Percentiles rank a stretch among this genome's conserved stretches.
phyloP scores from a whole-genome alignment of 2,888 invertebrate genomes.

The Leucophora obtusa region DNA sequence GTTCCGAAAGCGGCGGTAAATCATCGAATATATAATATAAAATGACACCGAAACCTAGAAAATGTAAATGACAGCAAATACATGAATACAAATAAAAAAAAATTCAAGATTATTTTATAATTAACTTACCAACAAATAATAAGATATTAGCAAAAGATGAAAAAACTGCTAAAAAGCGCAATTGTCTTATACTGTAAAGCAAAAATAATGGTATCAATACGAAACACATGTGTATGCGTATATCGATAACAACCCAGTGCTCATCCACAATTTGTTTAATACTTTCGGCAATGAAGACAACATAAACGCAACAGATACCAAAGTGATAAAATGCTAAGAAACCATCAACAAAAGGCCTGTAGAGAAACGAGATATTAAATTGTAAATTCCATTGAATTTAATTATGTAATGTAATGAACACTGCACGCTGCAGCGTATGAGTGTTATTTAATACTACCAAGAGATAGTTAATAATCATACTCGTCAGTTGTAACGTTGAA shows the following conservation, averaged over 20 bases:
- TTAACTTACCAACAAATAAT: slow-evolving; percentile 83
- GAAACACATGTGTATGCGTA: slow-evolving; percentile 80
- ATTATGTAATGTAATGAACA: no score
- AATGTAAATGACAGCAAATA: background rate
- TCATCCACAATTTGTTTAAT: slow-evolving; percentile 87
- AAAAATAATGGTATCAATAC: slow-evolving; percentile 85
- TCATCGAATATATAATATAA: slow-evolving; percentile 89
- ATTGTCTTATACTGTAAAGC: slow-evolving; percentile 86
- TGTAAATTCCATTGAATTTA: no score
- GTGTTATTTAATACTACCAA: no score
- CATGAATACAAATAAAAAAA: no score
- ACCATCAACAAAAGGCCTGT: slow-evolving; percentile 86
- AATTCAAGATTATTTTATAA: no score
- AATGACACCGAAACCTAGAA: slow-evolving; percentile 85
- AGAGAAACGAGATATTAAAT: no score
- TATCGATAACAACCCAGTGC: slow-evolving; percentile 79
- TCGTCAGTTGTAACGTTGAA: no score
- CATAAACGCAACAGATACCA: slow-evolving; percentile 98
- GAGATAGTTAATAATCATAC: no score
- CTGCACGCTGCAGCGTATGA: no score
- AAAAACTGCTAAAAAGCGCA: slow-evolving; percentile 92
- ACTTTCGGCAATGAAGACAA: slow-evolving; percentile 94
- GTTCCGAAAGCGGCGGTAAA: slow-evolving; percentile 79
- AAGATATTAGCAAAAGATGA: slow-evolving; percentile 94
- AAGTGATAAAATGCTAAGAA: slow-evolving; percentile 94